Percentiles rank a stretch among this genome's conserved stretches.
Evolutionary conservation across 2,888 invertebrate genomes (phyloP).

Genomic region (Hetaerina titia): DNA sequence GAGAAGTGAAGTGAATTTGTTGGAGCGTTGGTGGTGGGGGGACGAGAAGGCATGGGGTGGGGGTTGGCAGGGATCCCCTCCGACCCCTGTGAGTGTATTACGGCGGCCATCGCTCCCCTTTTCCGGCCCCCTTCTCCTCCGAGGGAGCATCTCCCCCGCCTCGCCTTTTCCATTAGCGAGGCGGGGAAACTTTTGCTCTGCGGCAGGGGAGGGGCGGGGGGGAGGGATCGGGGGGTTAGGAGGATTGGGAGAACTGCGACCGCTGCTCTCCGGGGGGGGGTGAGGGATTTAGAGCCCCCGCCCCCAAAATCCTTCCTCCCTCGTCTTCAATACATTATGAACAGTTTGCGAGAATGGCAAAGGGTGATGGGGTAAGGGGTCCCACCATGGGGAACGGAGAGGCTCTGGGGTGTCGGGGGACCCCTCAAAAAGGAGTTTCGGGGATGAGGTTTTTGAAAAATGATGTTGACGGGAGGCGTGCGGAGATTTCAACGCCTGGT

Average conservation of each 20-base stretch:
- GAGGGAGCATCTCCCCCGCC: not conserved
- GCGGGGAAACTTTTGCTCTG: conserved; percentile 12
- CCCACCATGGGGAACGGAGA: not conserved
- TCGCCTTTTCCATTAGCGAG: conserved; percentile 65
- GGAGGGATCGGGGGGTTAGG: not conserved
- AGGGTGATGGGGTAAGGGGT: not conserved
- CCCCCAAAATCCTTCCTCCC: not conserved
- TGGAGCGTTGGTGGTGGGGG: not conserved
- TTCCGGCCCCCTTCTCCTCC: not conserved
- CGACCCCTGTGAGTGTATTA: not conserved
- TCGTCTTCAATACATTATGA: not conserved
- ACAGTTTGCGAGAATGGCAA: not conserved
- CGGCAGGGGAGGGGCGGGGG: not conserved
- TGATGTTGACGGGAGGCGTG: conserved; percentile 20
- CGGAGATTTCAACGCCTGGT: conserved; percentile 8
- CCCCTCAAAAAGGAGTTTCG: not conserved
- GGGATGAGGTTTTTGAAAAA: not conserved
- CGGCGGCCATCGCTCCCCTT: not conserved
- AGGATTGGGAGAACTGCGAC: not conserved
- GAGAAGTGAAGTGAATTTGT: not conserved
- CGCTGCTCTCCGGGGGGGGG: not conserved
- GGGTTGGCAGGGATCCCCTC: not conserved
- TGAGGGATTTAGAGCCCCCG: not conserved
- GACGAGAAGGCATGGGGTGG: too few relatives aligned
- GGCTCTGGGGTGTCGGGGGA: not conserved